Evolutionary conservation across 2,797 vertebrate genomes (phyloP).

Genomic region (Peromyscus attwateri): DNA sequence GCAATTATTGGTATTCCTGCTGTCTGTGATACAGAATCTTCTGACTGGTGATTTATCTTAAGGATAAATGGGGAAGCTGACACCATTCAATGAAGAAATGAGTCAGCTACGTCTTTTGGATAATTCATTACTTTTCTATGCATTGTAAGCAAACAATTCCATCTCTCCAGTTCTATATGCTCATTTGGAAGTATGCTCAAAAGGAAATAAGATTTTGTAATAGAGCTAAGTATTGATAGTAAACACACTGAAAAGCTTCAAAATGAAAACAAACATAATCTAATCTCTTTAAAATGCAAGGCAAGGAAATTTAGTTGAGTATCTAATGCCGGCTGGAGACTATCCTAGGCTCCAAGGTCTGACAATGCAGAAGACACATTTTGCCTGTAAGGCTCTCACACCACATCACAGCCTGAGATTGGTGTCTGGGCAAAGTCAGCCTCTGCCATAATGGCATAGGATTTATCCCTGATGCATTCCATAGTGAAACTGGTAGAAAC

Average conservation of each 20-base stretch:
- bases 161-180: background rate
- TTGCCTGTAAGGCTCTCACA: background rate
- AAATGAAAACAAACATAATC: background rate
- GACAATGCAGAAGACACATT: background rate
- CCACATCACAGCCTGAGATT: background rate
- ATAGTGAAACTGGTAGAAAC: background rate
- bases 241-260: background rate
- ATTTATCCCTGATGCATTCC: background rate
- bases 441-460: background rate
- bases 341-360: background rate
- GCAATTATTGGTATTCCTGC: background rate
- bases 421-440: background rate
- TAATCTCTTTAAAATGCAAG: background rate
- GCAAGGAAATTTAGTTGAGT: background rate
- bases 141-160: background rate
- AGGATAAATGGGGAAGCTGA: background rate
- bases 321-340: background rate
- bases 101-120: background rate
- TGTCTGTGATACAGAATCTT: background rate
- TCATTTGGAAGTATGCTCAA: background rate
- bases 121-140: background rate
- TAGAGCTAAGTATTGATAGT: background rate
- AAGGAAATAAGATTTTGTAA: background rate
- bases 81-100: background rate
- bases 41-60: background rate